Base-by-base conservation (phyloP, 2,797 vertebrate genomes). In the Phoebastria nigripes region DNA sequence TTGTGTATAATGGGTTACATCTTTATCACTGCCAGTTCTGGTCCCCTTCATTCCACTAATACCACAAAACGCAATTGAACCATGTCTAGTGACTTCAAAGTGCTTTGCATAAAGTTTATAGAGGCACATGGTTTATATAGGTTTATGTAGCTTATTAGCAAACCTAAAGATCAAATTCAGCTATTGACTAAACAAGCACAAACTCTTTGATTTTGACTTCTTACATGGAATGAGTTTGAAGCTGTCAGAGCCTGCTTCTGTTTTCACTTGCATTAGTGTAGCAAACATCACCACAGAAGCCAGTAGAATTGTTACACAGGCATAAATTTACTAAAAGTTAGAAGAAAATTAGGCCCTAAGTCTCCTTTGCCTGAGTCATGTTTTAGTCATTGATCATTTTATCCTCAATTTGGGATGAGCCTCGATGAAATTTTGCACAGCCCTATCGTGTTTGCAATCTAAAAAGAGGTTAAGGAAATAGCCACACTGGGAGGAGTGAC, bases 381-480 rank as follows among this genome's bases (percentile, higher is more conserved):
- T 86, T 97, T 96, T 93, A 96, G 93, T 91, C 76, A 88, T 90
- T 90, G 94, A 97, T 95, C 84, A 96, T 95, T 96, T 97, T 94
- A 94, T 94, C 89, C 73, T 83, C 89, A 90, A 2, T 96, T 95
- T 95, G 94, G 87, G 90, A 96, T 86, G 63, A 96, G 87, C 51
- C 70, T 94, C 29, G 2, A 89, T 91, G 84, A 94, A 96, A 77
- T 90, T 91, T 93, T 93, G 84, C 70, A 52, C 84, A 97, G 79
- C 62, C 90, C 82, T 90, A 39, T 91, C 0, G 1, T 91, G 66
- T 91, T 90, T 93, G 93, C 79, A 97, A 91, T 97, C 90, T 96
- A 91, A 96, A 97, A 96, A 82, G 96, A 96, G 95, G 95, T 96
- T 97, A 96, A 97, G 87, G 51, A 96, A 97, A 96, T 96, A 94